These are phyloP conservation scores for Propithecus coquereli DNA, from an alignment of 2,113 vertebrate genomes.

Conservation along the genomic window DNA sequence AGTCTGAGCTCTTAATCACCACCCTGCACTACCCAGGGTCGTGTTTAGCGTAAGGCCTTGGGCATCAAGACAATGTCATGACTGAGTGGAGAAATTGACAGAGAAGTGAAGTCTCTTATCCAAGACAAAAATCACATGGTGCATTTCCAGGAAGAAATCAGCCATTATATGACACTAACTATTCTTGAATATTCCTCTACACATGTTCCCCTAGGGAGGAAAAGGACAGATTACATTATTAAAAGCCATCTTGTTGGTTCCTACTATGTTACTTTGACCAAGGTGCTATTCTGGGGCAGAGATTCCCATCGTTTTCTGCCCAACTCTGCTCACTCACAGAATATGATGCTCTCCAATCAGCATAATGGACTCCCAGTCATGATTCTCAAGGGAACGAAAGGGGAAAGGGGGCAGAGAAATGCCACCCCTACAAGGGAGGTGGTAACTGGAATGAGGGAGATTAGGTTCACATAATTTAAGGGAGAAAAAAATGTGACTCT, in stretches of 20 bases:
- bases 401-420: not conserved
- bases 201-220: not conserved
- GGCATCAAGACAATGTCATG: not conserved
- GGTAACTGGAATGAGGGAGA: not conserved
- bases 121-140: not conserved
- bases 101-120: not conserved
- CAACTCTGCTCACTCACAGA: not conserved
- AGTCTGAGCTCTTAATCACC: not conserved
- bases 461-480: not conserved
- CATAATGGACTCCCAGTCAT: not conserved
- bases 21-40: not conserved
- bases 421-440: not conserved
- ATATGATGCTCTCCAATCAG: not conserved
- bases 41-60: not conserved
- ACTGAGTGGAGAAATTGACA: not conserved
- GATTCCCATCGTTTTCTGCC: not conserved
- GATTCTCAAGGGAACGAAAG: not conserved
- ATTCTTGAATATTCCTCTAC: not conserved
- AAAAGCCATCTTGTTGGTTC: not conserved
- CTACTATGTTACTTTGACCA: not conserved
- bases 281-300: not conserved
- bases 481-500: not conserved
- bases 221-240: not conserved
- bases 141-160: conserved; percentile 1
- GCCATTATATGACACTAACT: not conserved